Percentiles rank a stretch among this genome's conserved stretches.
These are phyloP conservation scores for Rhogogaster chlorosoma DNA, from an alignment of 2,888 invertebrate genomes.

Conservation along the genomic window DNA sequence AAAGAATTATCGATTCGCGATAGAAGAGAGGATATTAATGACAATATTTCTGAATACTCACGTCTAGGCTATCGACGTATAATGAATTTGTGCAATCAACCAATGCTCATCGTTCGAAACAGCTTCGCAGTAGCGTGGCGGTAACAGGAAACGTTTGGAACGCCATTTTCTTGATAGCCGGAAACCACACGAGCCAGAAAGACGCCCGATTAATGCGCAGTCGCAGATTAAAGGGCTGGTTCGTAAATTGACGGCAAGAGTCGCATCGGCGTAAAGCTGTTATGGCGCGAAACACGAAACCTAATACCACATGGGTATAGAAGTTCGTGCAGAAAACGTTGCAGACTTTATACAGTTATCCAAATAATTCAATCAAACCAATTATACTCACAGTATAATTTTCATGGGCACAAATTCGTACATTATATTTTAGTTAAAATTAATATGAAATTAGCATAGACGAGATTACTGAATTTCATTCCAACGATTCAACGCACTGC, in stretches of 20 bases:
- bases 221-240: neutral
- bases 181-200: neutral
- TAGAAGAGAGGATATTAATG: neutral
- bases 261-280: neutral
- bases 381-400: too few relatives aligned
- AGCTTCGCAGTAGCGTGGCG: constrained; percentile 35
- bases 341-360: too few relatives aligned
- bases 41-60: neutral
- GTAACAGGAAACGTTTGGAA: constrained; percentile 35
- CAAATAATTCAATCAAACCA: too few relatives aligned
- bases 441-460: neutral
- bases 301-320: too few relatives aligned
- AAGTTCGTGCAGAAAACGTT: too few relatives aligned
- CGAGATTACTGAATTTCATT: neutral
- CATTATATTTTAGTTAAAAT: neutral
- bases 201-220: neutral
- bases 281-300: neutral
- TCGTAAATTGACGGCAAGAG: neutral
- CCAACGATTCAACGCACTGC: too few relatives aligned
- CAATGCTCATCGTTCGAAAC: constrained; percentile 26
- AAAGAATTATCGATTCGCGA: neutral
- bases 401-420: too few relatives aligned
- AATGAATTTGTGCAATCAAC: constrained; percentile 4
- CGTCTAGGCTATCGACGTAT: neutral
- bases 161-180: constrained; percentile 1